Evolutionary conservation across 2,888 invertebrate species (phyloP), one percentile per base, ranked within the genome.

Genomic region (Drosophila silvestris): DNA sequence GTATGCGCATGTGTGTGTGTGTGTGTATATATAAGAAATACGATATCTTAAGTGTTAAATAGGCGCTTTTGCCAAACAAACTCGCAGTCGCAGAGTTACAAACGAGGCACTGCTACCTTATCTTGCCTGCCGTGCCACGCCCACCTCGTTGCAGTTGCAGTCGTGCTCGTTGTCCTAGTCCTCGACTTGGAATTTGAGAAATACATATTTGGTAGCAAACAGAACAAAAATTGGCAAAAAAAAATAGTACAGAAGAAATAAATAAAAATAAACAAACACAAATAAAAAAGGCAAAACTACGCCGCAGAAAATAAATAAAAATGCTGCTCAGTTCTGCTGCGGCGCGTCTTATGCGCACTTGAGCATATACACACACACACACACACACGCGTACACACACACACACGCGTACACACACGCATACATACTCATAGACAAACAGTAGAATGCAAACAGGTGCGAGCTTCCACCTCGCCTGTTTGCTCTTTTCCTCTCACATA

Each of bases 61-160:
- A 90, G 90, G 85, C 85, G 85, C 90, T 86, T 86, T 86, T 90
- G 88, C 90, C 88, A 83, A 85, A 85, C 85, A 90, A 90, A 85
- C 85, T 78, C 70, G 79, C 67, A 70, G 64, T 54, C 59, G 70
- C 74, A 65, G 32, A 64, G 52, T 65, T 85, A 77, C 83, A 89
- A 85, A 80, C 78, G 85, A 78, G 74, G 61, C 69, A 73, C 54
- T 74, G 69, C 67, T 76, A 70, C 75, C 78, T 78, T 83, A 83
- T 83, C 82, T 73, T 51, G 65, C 67, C 39, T 58, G 71, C 70
- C 70, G 10, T n/a, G 82, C 61, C 85, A 85, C 85, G 82, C 82
- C 85, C 80, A 74, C 19, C 74, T 74, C 64, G 76, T 77, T 79
- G 82, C 85, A 77, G 70, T 72, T 57, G 66, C 66, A 60, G 41